phyloP scores from a whole-genome alignment of 2,888 invertebrate species.

The Xylocampa areola region DNA sequence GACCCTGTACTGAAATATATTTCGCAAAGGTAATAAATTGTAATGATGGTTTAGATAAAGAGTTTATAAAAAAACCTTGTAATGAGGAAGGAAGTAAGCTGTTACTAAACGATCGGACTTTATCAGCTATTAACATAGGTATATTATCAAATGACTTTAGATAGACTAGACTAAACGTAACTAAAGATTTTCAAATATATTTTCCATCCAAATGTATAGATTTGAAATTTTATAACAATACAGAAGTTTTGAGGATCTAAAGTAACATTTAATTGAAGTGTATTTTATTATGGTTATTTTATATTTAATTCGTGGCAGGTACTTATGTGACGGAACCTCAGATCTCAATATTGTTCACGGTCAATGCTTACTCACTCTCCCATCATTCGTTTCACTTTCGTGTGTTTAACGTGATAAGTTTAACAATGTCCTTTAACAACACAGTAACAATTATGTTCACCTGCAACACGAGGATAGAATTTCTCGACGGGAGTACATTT shows the following conservation, averaged over 20 bases:
- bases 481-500: conserved; percentile 75
- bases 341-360: neutral
- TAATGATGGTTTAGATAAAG: conserved; percentile 23
- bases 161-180: too few relatives aligned
- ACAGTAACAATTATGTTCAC: conserved; percentile 53
- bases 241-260: too few relatives aligned
- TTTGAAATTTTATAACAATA: too few relatives aligned
- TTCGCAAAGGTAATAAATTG: conserved; percentile 39
- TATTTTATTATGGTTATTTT: too few relatives aligned
- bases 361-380: neutral
- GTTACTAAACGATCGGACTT: too few relatives aligned
- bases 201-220: too few relatives aligned
- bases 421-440: neutral
- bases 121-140: too few relatives aligned
- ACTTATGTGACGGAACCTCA: neutral
- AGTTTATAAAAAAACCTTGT: conserved; percentile 31
- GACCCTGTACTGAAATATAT: conserved; percentile 48
- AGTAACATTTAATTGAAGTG: too few relatives aligned
- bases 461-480: conserved; percentile 70
- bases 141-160: too few relatives aligned
- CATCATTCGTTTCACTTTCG: neutral
- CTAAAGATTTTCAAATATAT: too few relatives aligned
- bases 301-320: too few relatives aligned
- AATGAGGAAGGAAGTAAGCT: neutral
- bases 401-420: neutral